These are phyloP conservation scores for Sebastes trivittatus DNA, from an alignment of 2,797 vertebrate genomes.

Conservation along the genomic window DNA sequence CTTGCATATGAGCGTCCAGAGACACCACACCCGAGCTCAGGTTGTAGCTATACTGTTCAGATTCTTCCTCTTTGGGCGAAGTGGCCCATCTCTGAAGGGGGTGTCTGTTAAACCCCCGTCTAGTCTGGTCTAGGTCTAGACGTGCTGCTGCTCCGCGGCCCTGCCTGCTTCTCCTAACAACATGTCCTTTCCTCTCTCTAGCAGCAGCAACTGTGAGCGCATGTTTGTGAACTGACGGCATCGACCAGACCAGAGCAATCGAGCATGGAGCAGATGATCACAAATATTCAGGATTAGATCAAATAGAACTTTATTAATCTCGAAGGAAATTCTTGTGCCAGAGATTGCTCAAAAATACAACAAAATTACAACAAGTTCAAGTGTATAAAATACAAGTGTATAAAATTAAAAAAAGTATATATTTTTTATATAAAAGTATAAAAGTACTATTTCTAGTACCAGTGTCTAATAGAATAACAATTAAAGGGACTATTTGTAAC, in stretches of 20 bases:
- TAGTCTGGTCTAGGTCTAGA: constrained; percentile 35
- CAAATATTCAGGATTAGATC: not conserved
- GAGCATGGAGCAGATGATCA: constrained; percentile 17
- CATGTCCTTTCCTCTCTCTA: constrained; percentile 77
- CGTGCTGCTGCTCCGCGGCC: constrained; percentile 57
- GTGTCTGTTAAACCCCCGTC: constrained; percentile 54
- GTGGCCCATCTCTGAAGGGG: constrained; percentile 79
- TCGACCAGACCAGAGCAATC: constrained; percentile 71
- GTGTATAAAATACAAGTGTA: too few species aligned
- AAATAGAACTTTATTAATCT: too few species aligned
- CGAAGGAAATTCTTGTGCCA: too few species aligned
- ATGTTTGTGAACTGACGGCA: constrained; percentile 84
- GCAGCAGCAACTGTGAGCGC: constrained; percentile 73
- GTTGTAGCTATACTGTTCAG: constrained; percentile 58
- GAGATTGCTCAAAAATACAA: too few species aligned
- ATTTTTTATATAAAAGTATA: too few species aligned
- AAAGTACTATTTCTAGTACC: too few species aligned
- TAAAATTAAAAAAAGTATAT: too few species aligned
- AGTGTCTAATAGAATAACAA: too few species aligned
- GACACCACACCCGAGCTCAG: constrained; percentile 52
- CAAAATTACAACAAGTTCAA: too few species aligned
- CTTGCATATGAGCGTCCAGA: constrained; percentile 61
- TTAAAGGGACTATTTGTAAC: too few species aligned
- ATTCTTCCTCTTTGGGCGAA: constrained; percentile 62
- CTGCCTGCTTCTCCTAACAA: constrained; percentile 67